These are phyloP conservation scores for Reinhardtius hippoglossoides DNA, from an alignment of 2,113 vertebrate genomes.

Conservation along the genomic window DNA sequence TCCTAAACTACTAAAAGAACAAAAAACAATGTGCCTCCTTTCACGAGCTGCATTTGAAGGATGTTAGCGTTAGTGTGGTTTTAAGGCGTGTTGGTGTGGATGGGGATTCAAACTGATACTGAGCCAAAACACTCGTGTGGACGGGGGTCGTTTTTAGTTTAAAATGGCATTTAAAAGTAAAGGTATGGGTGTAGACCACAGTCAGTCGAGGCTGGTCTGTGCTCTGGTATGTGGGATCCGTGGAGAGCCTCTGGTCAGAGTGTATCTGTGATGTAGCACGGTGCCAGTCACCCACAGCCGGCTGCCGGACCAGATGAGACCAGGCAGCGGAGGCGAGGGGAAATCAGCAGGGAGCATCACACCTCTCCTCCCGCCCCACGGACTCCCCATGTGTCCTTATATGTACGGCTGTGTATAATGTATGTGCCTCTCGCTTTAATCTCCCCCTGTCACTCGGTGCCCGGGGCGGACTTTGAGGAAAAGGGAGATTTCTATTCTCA, in stretches of 20 bases:
- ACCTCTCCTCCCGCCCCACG: conserved; percentile 54
- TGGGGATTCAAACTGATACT: too few relatives aligned
- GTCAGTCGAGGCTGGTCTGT: too few relatives aligned
- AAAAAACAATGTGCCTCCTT: too few relatives aligned
- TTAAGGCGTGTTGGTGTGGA: too few relatives aligned
- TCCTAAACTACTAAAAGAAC: too few relatives aligned
- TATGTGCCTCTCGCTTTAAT: conserved; percentile 68
- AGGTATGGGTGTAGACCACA: too few relatives aligned
- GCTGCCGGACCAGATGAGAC: conserved; percentile 72
- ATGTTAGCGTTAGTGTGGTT: too few relatives aligned
- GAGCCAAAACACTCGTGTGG: too few relatives aligned
- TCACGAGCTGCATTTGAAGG: too few relatives aligned
- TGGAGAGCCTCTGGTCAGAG: conserved; percentile 56
- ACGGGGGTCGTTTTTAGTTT: too few relatives aligned
- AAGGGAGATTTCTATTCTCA: conserved; percentile 57
- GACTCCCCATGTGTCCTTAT: conserved; percentile 50
- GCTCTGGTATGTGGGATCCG: conserved; percentile 27
- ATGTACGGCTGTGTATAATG: conserved; percentile 66
- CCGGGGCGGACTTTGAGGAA: conserved; percentile 36
- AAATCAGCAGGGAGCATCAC: conserved; percentile 60
- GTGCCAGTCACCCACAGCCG: conserved; percentile 60
- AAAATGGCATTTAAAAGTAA: too few relatives aligned
- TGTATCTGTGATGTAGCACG: conserved; percentile 48
- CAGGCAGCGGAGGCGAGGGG: conserved; percentile 48
- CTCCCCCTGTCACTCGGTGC: conserved; percentile 63